phyloP scores from a whole-genome alignment of 2,888 invertebrate genomes.

The Empis stercorea region DNA sequence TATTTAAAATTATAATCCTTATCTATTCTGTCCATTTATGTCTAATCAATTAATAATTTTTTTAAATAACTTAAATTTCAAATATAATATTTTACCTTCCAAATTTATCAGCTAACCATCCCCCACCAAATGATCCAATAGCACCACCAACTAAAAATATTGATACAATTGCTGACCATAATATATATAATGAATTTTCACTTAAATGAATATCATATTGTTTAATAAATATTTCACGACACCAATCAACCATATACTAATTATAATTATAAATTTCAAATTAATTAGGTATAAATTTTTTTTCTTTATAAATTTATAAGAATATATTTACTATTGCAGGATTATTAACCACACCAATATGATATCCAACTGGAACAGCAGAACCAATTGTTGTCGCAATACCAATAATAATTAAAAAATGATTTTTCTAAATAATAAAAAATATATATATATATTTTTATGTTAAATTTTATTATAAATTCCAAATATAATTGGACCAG shows the following conservation, averaged over 20 bases:
- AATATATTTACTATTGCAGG: slow-evolving; percentile 53
- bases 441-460: too few species aligned
- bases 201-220: slow-evolving; percentile 45
- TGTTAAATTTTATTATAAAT: too few species aligned
- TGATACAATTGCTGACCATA: slow-evolving; percentile 77
- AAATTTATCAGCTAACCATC: slow-evolving; percentile 60
- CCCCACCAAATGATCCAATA: slow-evolving; percentile 70
- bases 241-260: slow-evolving; percentile 55
- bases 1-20: too few species aligned
- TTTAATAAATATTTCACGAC: slow-evolving; percentile 51
- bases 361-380: slow-evolving; percentile 70
- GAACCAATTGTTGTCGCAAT: slow-evolving; percentile 61
- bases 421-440: too few species aligned
- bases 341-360: slow-evolving; percentile 76
- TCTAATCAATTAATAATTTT: too few species aligned
- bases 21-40: too few species aligned
- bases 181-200: slow-evolving; percentile 42
- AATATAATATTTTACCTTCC: slow-evolving; percentile 43
- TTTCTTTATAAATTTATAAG: background rate
- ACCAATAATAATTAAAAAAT: slow-evolving; percentile 49
- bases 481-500: too few species aligned
- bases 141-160: slow-evolving; percentile 84
- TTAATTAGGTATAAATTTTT: too few species aligned
- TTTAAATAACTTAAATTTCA: too few species aligned
- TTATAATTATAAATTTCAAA: too few species aligned